Evolutionary conservation across 2,888 invertebrate species (phyloP), one percentile per base, ranked within the genome.

Genomic region (Scaptomyza tumidula): DNA sequence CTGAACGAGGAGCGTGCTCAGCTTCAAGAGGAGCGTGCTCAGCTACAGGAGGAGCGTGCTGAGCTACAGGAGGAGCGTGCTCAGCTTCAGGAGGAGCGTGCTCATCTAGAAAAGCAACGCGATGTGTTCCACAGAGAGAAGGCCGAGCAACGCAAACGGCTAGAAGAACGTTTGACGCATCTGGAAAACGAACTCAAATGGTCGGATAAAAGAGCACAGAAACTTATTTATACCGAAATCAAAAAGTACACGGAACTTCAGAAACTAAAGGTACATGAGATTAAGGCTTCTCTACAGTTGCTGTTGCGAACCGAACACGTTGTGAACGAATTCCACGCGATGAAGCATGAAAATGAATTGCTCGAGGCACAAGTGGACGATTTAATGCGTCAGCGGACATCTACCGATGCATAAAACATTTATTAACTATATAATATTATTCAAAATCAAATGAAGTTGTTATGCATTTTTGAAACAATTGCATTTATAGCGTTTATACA

Each of bases 221-320:
- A 87, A 71, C 77, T 90, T 27, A 68, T 90, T 0, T 86, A 85
- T 35, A 82, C 79, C 6, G 90, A 91, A 27, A 73, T 82, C 19
- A 74, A 76, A 3, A 89, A 82, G 19, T 75, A 90, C 41, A 90
- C 87, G 84, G 84, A 75, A n/a, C 72, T 87, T 39, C 90, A 90
- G 56, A 59, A 72, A 43, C 73, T 0, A 83, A 89, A 54, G 48
- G 87, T 91, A 39, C 80, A 84, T 3, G 85, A 90, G 27, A 16
- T 41, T 10, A 41, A 16, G 16, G 9, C 16, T 41, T 79, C 82
- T 0, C 58, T 92, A 14, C 80, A 81, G 6, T 46, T 90, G 33
- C 65, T 92, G 1, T 56, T 92, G 44, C 89, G 86, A 45, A 82
- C 82, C 0, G 91, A 91, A 83, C 80, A 80, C 3, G 91, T 92